A percentile compares a stretch with the other conserved stretches of the same genome.
phyloP scores from a whole-genome alignment of 2,888 invertebrate species.

The Melanostoma mellinum region DNA sequence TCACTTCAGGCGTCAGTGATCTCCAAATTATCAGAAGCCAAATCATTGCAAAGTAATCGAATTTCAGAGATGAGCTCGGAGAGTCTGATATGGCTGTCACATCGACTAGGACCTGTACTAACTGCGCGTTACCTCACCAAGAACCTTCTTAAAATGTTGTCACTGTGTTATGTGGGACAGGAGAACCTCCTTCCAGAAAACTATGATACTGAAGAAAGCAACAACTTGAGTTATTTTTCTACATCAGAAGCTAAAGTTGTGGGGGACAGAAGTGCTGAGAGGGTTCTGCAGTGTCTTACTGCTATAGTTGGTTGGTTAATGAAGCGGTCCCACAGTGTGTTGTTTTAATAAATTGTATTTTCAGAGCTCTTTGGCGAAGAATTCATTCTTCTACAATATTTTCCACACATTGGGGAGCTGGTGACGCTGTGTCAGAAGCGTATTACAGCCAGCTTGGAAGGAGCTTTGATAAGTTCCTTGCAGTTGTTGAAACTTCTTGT shows the following conservation, averaged over 20 bases:
- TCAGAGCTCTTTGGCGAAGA: slow-evolving; percentile 93
- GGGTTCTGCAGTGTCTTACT: slow-evolving; percentile 95
- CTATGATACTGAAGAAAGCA: slow-evolving; percentile 80
- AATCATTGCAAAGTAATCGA: slow-evolving; percentile 82
- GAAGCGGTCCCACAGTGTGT: not conserved
- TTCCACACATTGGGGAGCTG: slow-evolving; percentile 94
- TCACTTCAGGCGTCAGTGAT: slow-evolving; percentile 80
- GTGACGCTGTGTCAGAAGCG: slow-evolving; percentile 91
- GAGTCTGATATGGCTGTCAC: slow-evolving; percentile 95
- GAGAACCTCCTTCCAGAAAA: slow-evolving; percentile 86
- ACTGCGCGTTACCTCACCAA: slow-evolving; percentile 95
- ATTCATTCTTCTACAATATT: slow-evolving; percentile 92
- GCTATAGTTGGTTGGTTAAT: slow-evolving; percentile 89
- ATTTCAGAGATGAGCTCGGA: slow-evolving; percentile 94
- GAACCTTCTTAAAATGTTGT: slow-evolving; percentile 96
- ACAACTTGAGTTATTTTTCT: slow-evolving; percentile 85
- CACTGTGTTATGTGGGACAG: slow-evolving; percentile 94
- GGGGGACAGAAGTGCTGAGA: slow-evolving; percentile 91
- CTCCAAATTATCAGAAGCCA: slow-evolving; percentile 79
- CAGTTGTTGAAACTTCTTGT: slow-evolving; percentile 90
- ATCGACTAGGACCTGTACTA: slow-evolving; percentile 95
- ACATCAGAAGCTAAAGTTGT: slow-evolving; percentile 86
- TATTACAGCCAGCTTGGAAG: slow-evolving; percentile 92
- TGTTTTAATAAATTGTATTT: slow-evolving; percentile 71
- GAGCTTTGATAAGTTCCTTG: slow-evolving; percentile 92